Base-by-base conservation (phyloP, 2,888 invertebrate species). In the Drosophila neonasuta region DNA sequence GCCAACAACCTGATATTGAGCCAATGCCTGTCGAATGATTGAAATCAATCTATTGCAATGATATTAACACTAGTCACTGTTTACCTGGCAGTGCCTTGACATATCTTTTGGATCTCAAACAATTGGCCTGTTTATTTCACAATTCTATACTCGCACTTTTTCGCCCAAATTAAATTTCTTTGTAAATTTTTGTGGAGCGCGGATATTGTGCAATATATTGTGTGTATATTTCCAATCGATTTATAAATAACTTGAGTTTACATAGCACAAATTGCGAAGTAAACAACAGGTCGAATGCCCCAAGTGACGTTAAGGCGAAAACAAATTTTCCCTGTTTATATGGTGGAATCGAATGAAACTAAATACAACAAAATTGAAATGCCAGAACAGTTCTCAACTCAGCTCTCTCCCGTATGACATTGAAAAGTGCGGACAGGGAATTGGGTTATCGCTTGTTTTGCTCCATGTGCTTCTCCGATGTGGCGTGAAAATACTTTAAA, bases 191-290 rank as follows among this genome's bases (percentile, higher is more conserved):
- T 46, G 17, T 32, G 36, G 7, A 15, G 17, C 61, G 48, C 62
- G 64, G 65, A 45, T 52, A 63, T 81, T 81, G 74, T 68, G 77
- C 63, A 77, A 81, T 69, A 81, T 69, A 56, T 32, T 57, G 46
- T 67, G 24, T 46, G 48, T 61, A 51, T 63, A 49, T 70, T 74
- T 78, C 63, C 59, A 72, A 74, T 71, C 48, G 49, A 67, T 68
- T 69, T 80, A 79, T 71, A 80, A 78, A 80, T 75, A 80, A 59
- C 71, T 64, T 62, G 11, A 71, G 80, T 84, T 80, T 80, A 80
- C 71, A 75, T 58, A 73, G 75, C 67, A 72, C 67, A 50, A 70
- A 71, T 75, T 62, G 68, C 72, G 64, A 69, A 72, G 59, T 78
- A 83, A 83, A 80, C 81, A 68, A 56, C 69, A 61, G 68, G 24